phyloP scores from a whole-genome alignment of 2,888 invertebrate genomes.

The Lasioglossum lativentre region DNA sequence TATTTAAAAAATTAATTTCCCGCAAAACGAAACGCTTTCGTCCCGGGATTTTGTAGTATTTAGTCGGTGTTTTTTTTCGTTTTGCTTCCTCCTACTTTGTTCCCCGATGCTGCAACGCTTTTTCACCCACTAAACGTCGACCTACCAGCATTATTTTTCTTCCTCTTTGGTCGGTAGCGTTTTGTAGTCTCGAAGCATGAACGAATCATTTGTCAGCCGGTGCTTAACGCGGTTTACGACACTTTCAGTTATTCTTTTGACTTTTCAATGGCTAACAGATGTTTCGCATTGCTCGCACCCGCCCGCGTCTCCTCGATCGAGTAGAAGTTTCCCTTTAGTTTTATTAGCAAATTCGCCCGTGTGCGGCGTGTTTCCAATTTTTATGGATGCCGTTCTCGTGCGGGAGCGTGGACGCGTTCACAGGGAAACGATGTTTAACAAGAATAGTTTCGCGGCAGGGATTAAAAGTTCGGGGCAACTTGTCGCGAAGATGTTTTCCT shows the following conservation, averaged over 20 bases:
- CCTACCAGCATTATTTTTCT: constrained; percentile 15
- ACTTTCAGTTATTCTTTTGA: constrained; percentile 61
- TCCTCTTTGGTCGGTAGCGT: not conserved
- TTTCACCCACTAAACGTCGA: not conserved
- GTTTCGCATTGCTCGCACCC: constrained; percentile 31
- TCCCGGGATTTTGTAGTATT: constrained; percentile 30
- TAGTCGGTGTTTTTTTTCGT: constrained; percentile 14
- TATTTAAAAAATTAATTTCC: constrained; percentile 57
- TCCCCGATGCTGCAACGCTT: not conserved
- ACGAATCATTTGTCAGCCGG: constrained; percentile 54
- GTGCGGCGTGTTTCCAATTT: constrained; percentile 23
- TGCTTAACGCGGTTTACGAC: constrained; percentile 59
- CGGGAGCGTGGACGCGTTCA: not conserved
- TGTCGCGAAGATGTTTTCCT: constrained; percentile 55
- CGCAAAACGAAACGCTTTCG: constrained; percentile 18
- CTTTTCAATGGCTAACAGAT: constrained; percentile 66
- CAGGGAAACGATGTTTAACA: constrained; percentile 17
- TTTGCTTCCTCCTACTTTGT: not conserved
- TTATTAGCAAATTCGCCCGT: constrained; percentile 39
- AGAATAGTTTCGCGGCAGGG: constrained; percentile 19
- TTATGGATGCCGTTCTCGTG: constrained; percentile 37
- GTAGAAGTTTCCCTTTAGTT: constrained; percentile 30
- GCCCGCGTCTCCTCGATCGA: not conserved
- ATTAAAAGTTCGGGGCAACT: constrained; percentile 36
- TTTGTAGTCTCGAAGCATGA: constrained; percentile 38